Base-by-base conservation (phyloP, 2,888 invertebrate genomes). In the Lasioglossum pauxillum region DNA sequence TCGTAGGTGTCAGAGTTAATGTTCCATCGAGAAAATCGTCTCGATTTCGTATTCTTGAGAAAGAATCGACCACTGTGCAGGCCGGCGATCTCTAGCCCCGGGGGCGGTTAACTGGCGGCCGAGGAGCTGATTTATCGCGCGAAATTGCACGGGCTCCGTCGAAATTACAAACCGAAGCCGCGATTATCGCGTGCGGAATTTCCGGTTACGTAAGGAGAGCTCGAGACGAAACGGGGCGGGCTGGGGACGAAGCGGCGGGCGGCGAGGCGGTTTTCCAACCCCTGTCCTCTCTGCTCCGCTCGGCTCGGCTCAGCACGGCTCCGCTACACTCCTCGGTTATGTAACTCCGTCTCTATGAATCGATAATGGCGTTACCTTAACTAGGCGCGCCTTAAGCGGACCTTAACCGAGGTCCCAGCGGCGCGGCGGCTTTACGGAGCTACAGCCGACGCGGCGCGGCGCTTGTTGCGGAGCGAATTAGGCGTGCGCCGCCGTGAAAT, bases 351-450 rank as follows among this genome's bases (percentile, higher is more conserved):
- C 87, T 75, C 85, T 86, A 89, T 89, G 89, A 90, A 90, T 90
- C 90, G 90, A 90, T 90, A 90, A 90, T 90, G 76, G 82, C 74
- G 82, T 88, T 90, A 82, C 89, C 83, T 88, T 90, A 90, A 90
- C 90, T 87, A 88, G 88, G 85, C 64, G 80, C 80, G 84, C 81
- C 85, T 87, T 83, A 85, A 85, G 82, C 83, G 77, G 67, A 78
- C 80, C 76, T 84, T 86, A 89, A 87, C 84, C 79, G 88, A 80
- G 76, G 60, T 74, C 71, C 77, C 79, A 35, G 73, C 75, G 77
- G 41, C 75, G 64, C 75, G 80, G 46, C 75, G 64, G 77, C 38
- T 79, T 75, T 78, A 69, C 76, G 60, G 38, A 4, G 67, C 64
- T 84, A 19, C 74, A 75, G 23, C 64, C 77, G 77, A 73, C 67